phyloP scores from a whole-genome alignment of 2,797 vertebrate species.

The Cuculus canorus region DNA sequence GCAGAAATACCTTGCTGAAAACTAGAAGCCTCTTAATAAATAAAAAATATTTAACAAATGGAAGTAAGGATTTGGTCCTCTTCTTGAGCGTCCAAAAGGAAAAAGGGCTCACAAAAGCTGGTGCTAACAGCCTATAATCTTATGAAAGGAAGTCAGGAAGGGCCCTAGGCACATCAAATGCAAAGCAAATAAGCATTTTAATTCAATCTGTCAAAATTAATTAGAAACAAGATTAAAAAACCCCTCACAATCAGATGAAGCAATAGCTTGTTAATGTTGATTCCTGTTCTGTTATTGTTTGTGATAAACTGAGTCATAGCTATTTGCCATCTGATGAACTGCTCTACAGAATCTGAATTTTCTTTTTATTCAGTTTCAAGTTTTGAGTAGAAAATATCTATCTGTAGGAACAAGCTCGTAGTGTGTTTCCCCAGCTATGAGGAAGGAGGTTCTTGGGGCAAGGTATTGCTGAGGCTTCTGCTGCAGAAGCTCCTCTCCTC shows the following conservation, averaged over 20 bases:
- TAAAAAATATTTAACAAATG: not conserved
- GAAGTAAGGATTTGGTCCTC: not conserved
- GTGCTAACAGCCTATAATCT: not conserved
- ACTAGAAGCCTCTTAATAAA: not conserved
- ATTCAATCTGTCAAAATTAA: constrained; percentile 48
- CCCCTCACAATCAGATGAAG: not conserved
- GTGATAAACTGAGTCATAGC: constrained; percentile 33
- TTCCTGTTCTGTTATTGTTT: constrained; percentile 35
- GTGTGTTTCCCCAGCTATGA: fast-evolving
- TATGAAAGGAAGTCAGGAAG: not conserved
- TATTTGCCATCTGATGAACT: constrained; percentile 6
- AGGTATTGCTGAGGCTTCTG: not conserved
- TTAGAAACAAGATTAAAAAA: constrained; percentile 23
- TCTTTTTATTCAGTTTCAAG: not conserved
- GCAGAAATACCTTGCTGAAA: not conserved
- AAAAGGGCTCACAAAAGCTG: not conserved
- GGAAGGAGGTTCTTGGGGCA: not conserved
- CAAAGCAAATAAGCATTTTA: constrained; percentile 40
- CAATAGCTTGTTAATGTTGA: constrained; percentile 36
- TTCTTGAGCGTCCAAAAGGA: not conserved
- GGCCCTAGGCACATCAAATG: not conserved
- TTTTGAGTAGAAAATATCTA: not conserved
- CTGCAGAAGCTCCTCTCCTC: not conserved
- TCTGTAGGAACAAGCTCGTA: not conserved
- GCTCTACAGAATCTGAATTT: not conserved